phyloP scores from a whole-genome alignment of 1,140 invertebrate species.

The Drosophila navojoa region DNA sequence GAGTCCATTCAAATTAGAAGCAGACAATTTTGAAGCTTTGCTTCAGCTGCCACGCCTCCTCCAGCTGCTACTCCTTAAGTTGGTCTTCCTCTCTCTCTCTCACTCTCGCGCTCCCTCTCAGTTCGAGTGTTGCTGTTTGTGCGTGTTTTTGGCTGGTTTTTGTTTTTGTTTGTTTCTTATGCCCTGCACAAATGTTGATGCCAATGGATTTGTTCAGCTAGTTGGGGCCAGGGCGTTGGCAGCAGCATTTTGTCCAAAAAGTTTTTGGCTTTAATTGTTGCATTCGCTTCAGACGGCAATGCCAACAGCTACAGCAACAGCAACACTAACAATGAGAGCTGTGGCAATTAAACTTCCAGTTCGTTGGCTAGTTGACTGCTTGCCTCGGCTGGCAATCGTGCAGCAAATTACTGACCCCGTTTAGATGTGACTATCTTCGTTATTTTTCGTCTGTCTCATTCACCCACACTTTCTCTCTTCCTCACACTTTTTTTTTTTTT shows the following conservation, averaged over 20 bases:
- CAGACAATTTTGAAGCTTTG: constrained; percentile 62
- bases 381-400: constrained; percentile 65
- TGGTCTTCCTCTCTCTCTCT: not conserved
- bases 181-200: constrained; percentile 46
- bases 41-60: constrained; percentile 26
- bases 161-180: constrained; percentile 5
- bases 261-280: constrained; percentile 78
- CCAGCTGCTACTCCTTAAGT: constrained; percentile 1
- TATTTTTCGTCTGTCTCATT: constrained; percentile 3
- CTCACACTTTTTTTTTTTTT: constrained; percentile 14
- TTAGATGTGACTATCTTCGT: constrained; percentile 42
- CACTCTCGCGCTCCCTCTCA: constrained; percentile 1
- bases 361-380: constrained; percentile 52
- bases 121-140: not conserved
- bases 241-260: constrained; percentile 75
- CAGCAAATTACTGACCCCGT: constrained; percentile 78
- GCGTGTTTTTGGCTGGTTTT: constrained; percentile 1
- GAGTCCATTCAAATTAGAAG: constrained; percentile 83
- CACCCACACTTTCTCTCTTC: not conserved
- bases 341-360: constrained; percentile 75
- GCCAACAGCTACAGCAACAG: constrained; percentile 6
- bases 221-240: constrained; percentile 61
- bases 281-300: constrained; percentile 47
- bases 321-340: constrained; percentile 22
- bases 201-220: constrained; percentile 64